Conservation (phyloP, 2,888 invertebrate genomes). For the Clanis bilineata region DNA sequence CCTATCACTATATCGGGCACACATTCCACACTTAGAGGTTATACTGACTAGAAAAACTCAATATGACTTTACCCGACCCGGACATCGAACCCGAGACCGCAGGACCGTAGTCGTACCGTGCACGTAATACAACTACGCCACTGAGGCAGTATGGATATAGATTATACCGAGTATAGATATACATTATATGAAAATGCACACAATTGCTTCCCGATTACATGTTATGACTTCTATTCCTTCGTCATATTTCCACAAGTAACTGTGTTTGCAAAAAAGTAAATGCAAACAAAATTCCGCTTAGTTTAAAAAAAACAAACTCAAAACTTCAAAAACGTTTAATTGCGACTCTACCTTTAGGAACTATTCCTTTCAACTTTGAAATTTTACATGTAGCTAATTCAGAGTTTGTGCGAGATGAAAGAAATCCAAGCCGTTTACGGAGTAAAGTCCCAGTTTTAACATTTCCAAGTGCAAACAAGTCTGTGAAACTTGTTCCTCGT, state of each 20-base stretch:
- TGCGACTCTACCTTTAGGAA: not conserved
- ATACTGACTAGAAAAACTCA: no score
- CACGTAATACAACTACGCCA: no score
- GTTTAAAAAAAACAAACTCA: not conserved
- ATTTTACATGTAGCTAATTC: conserved; percentile 48
- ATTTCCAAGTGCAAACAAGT: conserved; percentile 65
- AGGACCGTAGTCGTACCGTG: no score
- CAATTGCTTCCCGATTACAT: no score
- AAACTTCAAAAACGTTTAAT: not conserved
- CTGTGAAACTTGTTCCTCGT: conserved; percentile 55
- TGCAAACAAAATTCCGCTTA: not conserved
- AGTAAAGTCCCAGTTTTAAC: conserved; percentile 58
- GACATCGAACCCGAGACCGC: no score
- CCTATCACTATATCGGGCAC: no score
- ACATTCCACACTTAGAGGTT: no score
- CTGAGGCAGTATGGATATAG: no score
- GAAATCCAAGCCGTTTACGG: conserved; percentile 51
- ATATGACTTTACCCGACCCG: no score
- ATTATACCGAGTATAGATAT: no score
- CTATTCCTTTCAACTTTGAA: conserved; percentile 26
- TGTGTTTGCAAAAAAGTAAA: not conserved
- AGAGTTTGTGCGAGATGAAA: conserved; percentile 48
- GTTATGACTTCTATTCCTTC: not conserved
- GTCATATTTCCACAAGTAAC: not conserved
- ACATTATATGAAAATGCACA: no score